Base-by-base conservation (phyloP, 2,888 invertebrate species). In the Agapostemon virescens region DNA sequence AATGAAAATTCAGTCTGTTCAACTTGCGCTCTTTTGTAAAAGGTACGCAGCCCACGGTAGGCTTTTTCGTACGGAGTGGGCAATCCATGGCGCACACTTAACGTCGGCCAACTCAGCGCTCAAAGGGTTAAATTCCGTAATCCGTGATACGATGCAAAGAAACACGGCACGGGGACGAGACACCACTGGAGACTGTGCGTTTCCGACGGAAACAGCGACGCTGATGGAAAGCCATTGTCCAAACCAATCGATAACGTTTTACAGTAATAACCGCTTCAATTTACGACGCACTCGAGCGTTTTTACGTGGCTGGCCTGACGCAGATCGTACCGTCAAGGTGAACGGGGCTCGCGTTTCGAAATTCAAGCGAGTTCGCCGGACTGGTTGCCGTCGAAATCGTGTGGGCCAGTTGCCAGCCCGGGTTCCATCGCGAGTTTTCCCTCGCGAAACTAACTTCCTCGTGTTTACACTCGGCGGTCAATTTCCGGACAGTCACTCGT, bases 181-280 rank as follows among this genome's bases (percentile, higher is more conserved):
- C 58, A 36, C 15, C n/a, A 1, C 11, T 4, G n/a, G 17, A 15
- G 58, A 42, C 26, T 11, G 1, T 17, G 20, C 9, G 52, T 30
- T 58, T n/a, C 13, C 15, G 42, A 55, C 20, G 63, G 4, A 17
- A n/a, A 23, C 3, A 9, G 40, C 20, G 0, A 58, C 2, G 33
- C 30, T 63, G 55, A 79, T 73, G 68, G 72, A 72, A 23, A 58
- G 68, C 2, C 55, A 7, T 45, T n/a, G 23, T 42, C 42, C 71
- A 77, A 23, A 5, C 42, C 49, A 23, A 20, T 67, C 77, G 61
- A 72, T 77, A 77, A 66, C 73, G 63, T 72, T 81, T 81, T 72
- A 72, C 66, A 77, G 74, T 72, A 82, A 82, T 76, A 81, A 70
- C 63, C 61, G 40, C 42, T 45, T 67, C 55, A 33, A 70, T 81